Percentiles rank a stretch among this genome's conserved stretches.
phyloP scores from a whole-genome alignment of 1,140 invertebrate species.

The Dendroctonus ponderosae region DNA sequence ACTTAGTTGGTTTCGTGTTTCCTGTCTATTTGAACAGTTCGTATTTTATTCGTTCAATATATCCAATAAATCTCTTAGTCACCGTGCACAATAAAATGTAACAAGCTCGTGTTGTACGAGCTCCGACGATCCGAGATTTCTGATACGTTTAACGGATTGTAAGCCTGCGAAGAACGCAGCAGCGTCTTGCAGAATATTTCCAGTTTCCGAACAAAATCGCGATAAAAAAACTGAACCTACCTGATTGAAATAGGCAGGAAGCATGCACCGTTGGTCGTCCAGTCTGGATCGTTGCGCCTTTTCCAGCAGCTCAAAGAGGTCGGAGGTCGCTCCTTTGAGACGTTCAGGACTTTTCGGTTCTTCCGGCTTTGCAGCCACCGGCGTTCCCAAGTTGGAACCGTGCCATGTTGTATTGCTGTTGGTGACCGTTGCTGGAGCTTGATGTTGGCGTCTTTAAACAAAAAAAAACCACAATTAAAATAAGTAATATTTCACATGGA shows the following conservation, averaged over 20 bases:
- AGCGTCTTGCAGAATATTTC: too few species aligned
- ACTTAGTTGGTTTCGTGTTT: too few species aligned
- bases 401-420: slow-evolving; percentile 51
- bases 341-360: slow-evolving; percentile 50
- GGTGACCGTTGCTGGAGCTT: slow-evolving; percentile 28
- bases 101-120: too few species aligned
- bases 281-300: slow-evolving; percentile 87
- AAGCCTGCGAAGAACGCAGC: too few species aligned
- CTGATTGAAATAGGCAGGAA: slow-evolving; percentile 85
- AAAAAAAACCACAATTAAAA: slow-evolving; percentile 4
- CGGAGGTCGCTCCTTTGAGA: slow-evolving; percentile 68
- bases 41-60: too few species aligned
- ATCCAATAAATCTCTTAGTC: too few species aligned
- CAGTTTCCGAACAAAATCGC: too few species aligned
- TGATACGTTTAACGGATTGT: too few species aligned
- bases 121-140: too few species aligned
- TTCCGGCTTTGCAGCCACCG: slow-evolving; percentile 44
- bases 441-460: slow-evolving; percentile 55
- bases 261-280: slow-evolving; percentile 91
- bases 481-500: not conserved
- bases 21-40: too few species aligned
- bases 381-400: slow-evolving; percentile 45
- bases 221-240: slow-evolving; percentile 50
- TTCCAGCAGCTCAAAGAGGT: slow-evolving; percentile 87
- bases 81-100: too few species aligned